Conservation (phyloP, 1,140 invertebrate species). For the Mercenaria mercenaria region DNA sequence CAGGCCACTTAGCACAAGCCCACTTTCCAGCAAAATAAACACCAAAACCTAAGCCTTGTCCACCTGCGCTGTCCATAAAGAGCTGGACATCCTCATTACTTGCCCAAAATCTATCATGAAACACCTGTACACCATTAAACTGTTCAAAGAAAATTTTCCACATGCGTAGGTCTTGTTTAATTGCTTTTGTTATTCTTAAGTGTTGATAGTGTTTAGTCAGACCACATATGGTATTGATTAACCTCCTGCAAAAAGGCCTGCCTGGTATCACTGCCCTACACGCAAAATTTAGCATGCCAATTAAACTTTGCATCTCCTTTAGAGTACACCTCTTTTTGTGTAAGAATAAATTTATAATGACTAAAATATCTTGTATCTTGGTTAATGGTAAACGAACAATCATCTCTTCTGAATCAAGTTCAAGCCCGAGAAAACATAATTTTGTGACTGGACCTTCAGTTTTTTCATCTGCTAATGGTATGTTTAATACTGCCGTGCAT, state of each 20-base stretch:
- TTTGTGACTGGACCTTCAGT: constrained; percentile 35
- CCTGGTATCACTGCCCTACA: constrained; percentile 50
- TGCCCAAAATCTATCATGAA: constrained; percentile 48
- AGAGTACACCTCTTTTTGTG: constrained; percentile 18
- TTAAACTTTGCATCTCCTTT: constrained; percentile 59
- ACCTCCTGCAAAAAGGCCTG: constrained; percentile 33
- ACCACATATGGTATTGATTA: constrained; percentile 25
- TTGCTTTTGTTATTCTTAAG: constrained; percentile 34
- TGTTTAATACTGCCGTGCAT: not conserved
- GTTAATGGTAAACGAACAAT: constrained; percentile 36
- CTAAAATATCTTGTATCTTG: constrained; percentile 37
- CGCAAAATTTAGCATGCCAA: constrained; percentile 62
- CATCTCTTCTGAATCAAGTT: constrained; percentile 60
- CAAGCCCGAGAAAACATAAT: constrained; percentile 51
- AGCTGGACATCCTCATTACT: constrained; percentile 51
- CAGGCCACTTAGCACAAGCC: not conserved
- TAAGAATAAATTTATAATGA: not conserved
- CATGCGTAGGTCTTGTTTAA: constrained; percentile 59
- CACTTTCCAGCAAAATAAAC: not conserved
- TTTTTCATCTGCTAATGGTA: constrained; percentile 62
- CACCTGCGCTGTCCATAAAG: constrained; percentile 57
- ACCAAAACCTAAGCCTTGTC: constrained; percentile 8
- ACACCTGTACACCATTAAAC: constrained; percentile 54
- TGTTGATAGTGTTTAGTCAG: constrained; percentile 47
- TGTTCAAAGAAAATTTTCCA: constrained; percentile 58